phyloP scores from a whole-genome alignment of 2,113 vertebrate species.

The Poeciliopsis occidentalis region DNA sequence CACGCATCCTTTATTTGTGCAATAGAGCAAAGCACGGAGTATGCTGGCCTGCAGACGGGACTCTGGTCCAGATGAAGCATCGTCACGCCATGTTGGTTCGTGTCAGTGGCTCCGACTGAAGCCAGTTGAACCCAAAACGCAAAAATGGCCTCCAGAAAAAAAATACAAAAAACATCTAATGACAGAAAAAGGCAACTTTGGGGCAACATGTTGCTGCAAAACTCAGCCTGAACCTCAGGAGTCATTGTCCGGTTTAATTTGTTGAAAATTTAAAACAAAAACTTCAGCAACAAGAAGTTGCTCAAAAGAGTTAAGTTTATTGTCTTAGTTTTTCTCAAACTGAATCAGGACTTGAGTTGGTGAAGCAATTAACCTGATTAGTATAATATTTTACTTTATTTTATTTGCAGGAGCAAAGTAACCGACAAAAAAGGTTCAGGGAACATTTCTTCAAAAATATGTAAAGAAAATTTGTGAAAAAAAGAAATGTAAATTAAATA shows the following conservation, averaged over 20 bases:
- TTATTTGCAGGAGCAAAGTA: not conserved
- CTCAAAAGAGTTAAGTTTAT: no score
- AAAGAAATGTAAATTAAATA: not conserved
- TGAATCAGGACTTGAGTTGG: no score
- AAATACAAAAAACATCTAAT: not conserved
- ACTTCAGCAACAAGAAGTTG: no score
- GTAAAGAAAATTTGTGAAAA: not conserved
- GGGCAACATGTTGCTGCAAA: not conserved
- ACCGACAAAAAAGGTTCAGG: no score
- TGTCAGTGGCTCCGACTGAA: conserved; percentile 23
- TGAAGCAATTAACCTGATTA: no score
- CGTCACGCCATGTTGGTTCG: conserved; percentile 27
- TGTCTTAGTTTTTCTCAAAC: no score
- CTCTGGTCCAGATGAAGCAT: conserved; percentile 64
- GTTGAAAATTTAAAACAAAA: no score
- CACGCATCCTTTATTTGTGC: conserved; percentile 4
- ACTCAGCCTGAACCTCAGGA: no score
- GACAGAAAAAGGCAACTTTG: conserved; percentile 31
- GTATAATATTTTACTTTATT: no score
- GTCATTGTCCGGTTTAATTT: no score
- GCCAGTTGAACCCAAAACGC: conserved; percentile 24
- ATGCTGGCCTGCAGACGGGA: conserved; percentile 56
- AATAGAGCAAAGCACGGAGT: conserved; percentile 33
- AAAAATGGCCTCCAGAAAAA: conserved; percentile 29
- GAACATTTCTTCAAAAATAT: no score